Conservation (phyloP, 2,797 vertebrate species). For the Micropoecilia bifurca region DNA sequence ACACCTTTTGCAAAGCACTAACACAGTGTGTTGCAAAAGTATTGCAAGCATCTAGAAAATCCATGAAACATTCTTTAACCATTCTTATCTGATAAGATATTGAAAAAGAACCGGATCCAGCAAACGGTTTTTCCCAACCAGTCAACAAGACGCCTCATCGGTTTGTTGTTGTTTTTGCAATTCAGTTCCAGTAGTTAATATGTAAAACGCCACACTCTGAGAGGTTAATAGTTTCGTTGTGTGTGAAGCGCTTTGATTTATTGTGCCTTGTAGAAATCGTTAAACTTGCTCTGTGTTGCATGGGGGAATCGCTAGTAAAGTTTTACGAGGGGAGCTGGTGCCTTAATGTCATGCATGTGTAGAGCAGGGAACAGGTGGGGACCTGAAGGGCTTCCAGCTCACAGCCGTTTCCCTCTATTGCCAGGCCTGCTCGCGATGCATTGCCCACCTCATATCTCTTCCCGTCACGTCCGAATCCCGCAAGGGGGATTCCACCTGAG, state of each 20-base stretch:
- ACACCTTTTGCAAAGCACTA: background rate
- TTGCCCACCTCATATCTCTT: slow-evolving; percentile 31
- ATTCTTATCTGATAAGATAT: no score
- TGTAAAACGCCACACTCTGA: background rate
- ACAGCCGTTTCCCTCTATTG: slow-evolving; percentile 2
- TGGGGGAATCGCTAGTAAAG: background rate
- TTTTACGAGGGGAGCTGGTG: background rate
- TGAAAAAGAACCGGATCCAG: background rate
- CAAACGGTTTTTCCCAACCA: background rate
- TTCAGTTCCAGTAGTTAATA: background rate
- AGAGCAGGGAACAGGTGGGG: slow-evolving; percentile 28
- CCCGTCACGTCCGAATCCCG: slow-evolving; percentile 51
- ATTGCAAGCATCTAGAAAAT: no score
- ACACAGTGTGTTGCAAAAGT: no score
- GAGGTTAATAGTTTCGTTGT: background rate
- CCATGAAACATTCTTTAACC: no score
- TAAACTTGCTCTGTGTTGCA: background rate
- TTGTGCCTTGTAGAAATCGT: background rate
- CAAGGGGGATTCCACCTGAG: slow-evolving; percentile 48
- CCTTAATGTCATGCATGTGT: slow-evolving; percentile 32
- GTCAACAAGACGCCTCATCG: background rate
- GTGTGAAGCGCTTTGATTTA: background rate
- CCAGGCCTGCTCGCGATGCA: slow-evolving; percentile 41
- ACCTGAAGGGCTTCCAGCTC: slow-evolving; percentile 46
- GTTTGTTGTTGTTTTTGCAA: background rate